Percentiles rank a stretch among this genome's conserved stretches.
These are phyloP conservation scores for Dromococcyx pavoninus DNA, from an alignment of 2,797 vertebrate genomes.

Conservation along the genomic window DNA sequence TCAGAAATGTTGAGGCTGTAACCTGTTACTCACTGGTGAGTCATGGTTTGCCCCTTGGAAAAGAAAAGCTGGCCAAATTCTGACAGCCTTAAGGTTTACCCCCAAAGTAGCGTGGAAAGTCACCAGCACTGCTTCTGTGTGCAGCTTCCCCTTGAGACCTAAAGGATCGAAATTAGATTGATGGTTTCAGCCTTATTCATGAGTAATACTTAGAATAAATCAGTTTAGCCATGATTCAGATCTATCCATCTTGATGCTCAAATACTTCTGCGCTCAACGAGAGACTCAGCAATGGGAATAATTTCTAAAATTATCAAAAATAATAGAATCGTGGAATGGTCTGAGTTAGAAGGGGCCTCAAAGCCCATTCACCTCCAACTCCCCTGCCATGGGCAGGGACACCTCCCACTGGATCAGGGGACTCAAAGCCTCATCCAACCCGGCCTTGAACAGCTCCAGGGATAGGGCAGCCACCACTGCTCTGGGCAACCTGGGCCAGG, in stretches of 20 bases:
- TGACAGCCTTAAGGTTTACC: not conserved
- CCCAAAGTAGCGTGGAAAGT: not conserved
- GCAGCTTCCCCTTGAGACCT: rapidly evolving
- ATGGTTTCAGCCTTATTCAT: not conserved
- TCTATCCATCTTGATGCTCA: not conserved
- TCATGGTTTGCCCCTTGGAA: not conserved
- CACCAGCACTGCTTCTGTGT: not conserved
- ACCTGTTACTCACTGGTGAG: slow-evolving; percentile 23
- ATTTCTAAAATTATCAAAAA: not conserved
- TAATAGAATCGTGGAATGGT: too few species aligned
- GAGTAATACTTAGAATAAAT: not conserved
- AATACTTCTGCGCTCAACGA: not conserved
- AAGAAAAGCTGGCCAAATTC: not conserved
- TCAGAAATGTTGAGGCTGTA: not conserved
- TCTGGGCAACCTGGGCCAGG: too few species aligned
- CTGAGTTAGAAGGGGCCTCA: too few species aligned
- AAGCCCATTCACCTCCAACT: too few species aligned
- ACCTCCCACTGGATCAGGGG: too few species aligned
- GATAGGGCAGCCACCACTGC: too few species aligned
- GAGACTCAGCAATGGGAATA: not conserved
- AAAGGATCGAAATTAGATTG: not conserved
- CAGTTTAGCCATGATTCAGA: not conserved
- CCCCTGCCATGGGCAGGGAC: too few species aligned
- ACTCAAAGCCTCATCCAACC: too few species aligned
- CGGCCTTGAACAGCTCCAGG: too few species aligned